Base-by-base conservation (phyloP, 1,140 invertebrate species). In the Dendrolimus kikuchii region DNA sequence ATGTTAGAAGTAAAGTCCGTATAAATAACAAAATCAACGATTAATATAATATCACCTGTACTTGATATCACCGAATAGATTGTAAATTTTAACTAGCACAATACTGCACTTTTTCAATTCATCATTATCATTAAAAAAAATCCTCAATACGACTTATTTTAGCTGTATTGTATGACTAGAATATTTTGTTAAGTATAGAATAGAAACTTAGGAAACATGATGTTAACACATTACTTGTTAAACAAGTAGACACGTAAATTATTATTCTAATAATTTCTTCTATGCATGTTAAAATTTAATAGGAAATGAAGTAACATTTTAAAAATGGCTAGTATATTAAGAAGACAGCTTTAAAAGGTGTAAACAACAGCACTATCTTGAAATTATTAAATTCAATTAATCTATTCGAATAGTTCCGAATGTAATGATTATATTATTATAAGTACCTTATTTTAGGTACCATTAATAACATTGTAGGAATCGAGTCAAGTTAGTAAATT, bases 401-500 rank as follows among this genome's bases (percentile, higher is more conserved):
- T 63, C 39, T 54, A 62, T 57, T 61, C 49, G 51, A 57, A 59
- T 36, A 51, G 58, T 60, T 61, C 46, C 37, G 51, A 62, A 58
- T 61, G 4, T 9, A 37, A 43, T 38, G 38, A 46, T 55, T 56
- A 62, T 52, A n/a, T n/a, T n/a, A n/a, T n/a, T n/a, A 46, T 65
- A 73, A 60, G 49, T 68, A 71, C 56, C 48, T 59, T 68, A 64
- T 54, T 48, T 53, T 23, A 23, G 23, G 23, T 23, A 23, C 23
- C 23, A 23, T 55, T 46, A 55, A 46, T 48, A 45, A 37, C 50
- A 45, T 44, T 51, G 43, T 64, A 59, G 51, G 57, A 5, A 53
- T 62, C 61, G 52, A 71, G 61, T 65, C 46, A 62, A 65, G 53
- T 73, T 79, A 71, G 76, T 54, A 69, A 55, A 51, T 66, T 81